Base-by-base conservation (phyloP, 2,113 vertebrate genomes). In the Neotoma lepida region DNA sequence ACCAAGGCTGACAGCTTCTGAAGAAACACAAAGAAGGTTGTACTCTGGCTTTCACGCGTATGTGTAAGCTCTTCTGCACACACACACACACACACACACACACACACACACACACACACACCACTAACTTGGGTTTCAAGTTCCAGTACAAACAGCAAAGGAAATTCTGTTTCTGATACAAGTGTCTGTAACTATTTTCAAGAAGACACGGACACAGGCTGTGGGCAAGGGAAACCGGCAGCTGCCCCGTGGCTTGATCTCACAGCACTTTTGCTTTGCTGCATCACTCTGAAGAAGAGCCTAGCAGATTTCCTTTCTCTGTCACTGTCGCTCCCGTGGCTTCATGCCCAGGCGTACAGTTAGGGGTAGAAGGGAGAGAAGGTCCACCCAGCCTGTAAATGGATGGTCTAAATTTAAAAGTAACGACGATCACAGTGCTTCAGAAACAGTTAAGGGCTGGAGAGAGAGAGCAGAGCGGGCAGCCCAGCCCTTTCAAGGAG, bases 351-450 rank as follows among this genome's bases (percentile, higher is more conserved):
- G 95, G 90, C 95, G 81, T 92, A 90, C 70, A 56, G 70, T 86
- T 94, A 95, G 61, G 56, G 35, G 0, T 26, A 0, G 93, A 90
- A 95, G 71, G 39, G 80, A 70, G 68, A 85, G 93, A 96, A 96
- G 85, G 91, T 89, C 35, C 89, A 64, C 93, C 95, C 93, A 93
- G 89, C 92, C 90, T 94, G 96, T 92, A 86, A 95, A 87, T 33
- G 64, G 91, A 97, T 84, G 26, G 0, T 89, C 97, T 97, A 96
- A 97, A 98, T 86, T 68, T 97, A 95, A 98, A 98, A 97, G 96
- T 97, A 96, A 98, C 84, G 95, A 97, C 97, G 98, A 97, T 82
- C 98, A 96, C 80, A 96, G 97, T 93, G 96, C 95, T 96, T 86
- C 94, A 97, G 95, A 96, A 97, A 97, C 91, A 89, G 96, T 94